Evolutionary conservation across 2,113 vertebrate genomes (phyloP).

Genomic region (Gobio gobio): DNA sequence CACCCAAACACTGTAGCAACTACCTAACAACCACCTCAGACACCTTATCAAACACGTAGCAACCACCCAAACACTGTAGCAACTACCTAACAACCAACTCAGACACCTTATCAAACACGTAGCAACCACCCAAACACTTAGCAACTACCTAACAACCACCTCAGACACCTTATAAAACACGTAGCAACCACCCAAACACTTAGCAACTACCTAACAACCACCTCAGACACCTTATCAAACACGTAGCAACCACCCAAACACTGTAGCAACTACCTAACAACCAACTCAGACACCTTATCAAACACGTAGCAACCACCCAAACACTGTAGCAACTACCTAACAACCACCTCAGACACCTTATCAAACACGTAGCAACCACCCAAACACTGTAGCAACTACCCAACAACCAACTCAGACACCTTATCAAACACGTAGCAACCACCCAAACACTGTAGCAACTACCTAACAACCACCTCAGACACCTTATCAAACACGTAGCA

Average conservation of each 20-base stretch:
- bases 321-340: no score
- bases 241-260: background rate
- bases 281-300: background rate
- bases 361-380: background rate
- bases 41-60: background rate
- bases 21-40: no score
- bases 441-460: no score
- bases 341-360: no score
- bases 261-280: background rate
- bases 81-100: background rate
- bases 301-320: background rate
- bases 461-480: no score
- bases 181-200: background rate
- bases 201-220: background rate
- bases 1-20: no score
- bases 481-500: background rate
- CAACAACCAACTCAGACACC: background rate
- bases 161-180: fast-evolving
- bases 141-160: background rate
- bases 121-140: no score
- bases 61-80: background rate
- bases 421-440: background rate
- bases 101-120: background rate
- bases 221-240: fast-evolving
- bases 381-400: no score